Evolutionary conservation across 2,888 invertebrate genomes (phyloP), one percentile per base, ranked within the genome.

Genomic region (Nemurella pictetii): DNA sequence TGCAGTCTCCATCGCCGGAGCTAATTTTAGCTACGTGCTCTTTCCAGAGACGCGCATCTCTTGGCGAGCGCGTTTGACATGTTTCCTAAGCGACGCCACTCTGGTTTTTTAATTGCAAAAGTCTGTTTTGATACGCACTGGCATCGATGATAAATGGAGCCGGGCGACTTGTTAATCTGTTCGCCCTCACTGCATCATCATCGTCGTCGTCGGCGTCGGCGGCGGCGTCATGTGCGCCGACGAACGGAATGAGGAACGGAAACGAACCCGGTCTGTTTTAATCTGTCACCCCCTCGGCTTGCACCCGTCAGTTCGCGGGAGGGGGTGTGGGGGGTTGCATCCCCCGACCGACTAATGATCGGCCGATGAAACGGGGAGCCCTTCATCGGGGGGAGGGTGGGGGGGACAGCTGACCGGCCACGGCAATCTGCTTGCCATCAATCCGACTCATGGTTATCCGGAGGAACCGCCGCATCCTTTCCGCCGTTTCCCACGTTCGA

Each of bases 391-490:
- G 25, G 29, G 84, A 78, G 35, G 78, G 25, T 15, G 84, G 36
- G 75, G 2, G 28, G 29, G 4, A 80, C 72, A 81, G 80, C 80
- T 30, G 80, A 75, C 81, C 32, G 32, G 26, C 32, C 29, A 2
- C 9, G 30, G 80, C 72, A 35, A 80, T 80, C 80, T 80, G 81
- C 81, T 27, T 25, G 55, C 55, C 81, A 81, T 81, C 81, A 81
- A 81, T 55, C 81, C 36, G 7, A n/a, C n/a, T n/a, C n/a, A 35
- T 35, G 35, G 35, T 35, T 4, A 4, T 35, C 55, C 5, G 9
- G 15, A 20, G 15, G 20, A 20, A 3, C 2, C 9, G 20, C 12
- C 55, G 55, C 55, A 55, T 55, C 55, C 55, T 55, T 20, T 55
- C 55, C 15, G 55, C 3, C 9, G 12, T 2, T 55, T 55, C 55